Evolutionary conservation across 2,888 invertebrate genomes (phyloP).

Genomic region (Nasonia oneida): DNA sequence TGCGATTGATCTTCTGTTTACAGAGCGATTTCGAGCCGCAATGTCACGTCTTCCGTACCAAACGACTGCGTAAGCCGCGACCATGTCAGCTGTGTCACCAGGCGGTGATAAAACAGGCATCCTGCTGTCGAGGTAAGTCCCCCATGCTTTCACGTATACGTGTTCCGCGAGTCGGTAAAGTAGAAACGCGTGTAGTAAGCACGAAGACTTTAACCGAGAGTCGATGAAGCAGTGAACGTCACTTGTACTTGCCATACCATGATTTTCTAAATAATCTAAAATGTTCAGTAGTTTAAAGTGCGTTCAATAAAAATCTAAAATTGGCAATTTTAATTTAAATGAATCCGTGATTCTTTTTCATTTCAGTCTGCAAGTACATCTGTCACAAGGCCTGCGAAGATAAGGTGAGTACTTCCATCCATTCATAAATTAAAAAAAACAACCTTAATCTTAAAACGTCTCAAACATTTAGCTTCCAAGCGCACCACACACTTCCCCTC

Average conservation of each 20-base stretch:
- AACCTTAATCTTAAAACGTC: not conserved
- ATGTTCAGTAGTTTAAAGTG: too few species aligned
- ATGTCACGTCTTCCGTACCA: slow-evolving; percentile 87
- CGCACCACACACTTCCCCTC: not conserved
- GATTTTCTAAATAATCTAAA: too few species aligned
- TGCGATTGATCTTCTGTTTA: slow-evolving; percentile 72
- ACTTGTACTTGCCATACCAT: not conserved
- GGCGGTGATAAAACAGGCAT: slow-evolving; percentile 87
- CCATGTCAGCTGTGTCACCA: slow-evolving; percentile 91
- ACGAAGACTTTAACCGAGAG: slow-evolving; percentile 8
- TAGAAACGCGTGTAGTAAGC: not conserved
- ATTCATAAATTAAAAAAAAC: not conserved
- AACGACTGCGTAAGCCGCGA: slow-evolving; percentile 87
- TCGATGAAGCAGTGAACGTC: slow-evolving; percentile 29
- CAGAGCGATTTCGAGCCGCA: slow-evolving; percentile 86
- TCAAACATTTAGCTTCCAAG: not conserved
- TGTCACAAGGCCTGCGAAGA: slow-evolving; percentile 89
- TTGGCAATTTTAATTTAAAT: not conserved
- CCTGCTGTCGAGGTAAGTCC: slow-evolving; percentile 87
- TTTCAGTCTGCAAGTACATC: slow-evolving; percentile 91
- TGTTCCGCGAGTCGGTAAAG: slow-evolving; percentile 50
- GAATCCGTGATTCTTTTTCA: slow-evolving; percentile 73
- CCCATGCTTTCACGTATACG: not conserved
- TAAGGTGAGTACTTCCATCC: slow-evolving; percentile 83
- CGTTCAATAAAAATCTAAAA: not conserved